A percentile compares a stretch with the other conserved stretches of the same genome.
These are phyloP conservation scores for Apis dorsata DNA, from an alignment of 1,140 invertebrate genomes.

Conservation along the genomic window DNA sequence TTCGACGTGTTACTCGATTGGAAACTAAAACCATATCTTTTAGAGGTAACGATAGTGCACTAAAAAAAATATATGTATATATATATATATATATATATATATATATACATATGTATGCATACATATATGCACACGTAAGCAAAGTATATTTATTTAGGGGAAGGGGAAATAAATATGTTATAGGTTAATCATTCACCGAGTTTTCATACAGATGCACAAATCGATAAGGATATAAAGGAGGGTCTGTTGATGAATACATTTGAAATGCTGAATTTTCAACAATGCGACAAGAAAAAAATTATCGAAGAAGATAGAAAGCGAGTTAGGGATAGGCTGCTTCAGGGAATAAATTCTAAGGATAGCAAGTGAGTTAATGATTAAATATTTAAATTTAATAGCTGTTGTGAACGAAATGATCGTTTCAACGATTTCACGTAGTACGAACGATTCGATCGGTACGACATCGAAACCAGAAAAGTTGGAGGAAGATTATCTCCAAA, in stretches of 20 bases:
- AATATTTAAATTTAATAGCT: too few species aligned
- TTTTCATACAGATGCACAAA: conserved; percentile 91
- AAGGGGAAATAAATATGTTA: background rate
- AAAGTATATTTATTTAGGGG: background rate
- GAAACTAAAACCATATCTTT: conserved; percentile 90
- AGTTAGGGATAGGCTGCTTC: conserved; percentile 84
- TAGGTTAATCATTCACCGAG: conserved; percentile 95
- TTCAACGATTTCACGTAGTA: conserved; percentile 14
- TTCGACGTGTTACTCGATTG: conserved; percentile 93
- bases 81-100: too few species aligned
- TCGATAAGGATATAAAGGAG: conserved; percentile 93
- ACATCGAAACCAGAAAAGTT: conserved; percentile 63
- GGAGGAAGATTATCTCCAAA: conserved; percentile 74
- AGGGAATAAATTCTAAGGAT: conserved; percentile 79
- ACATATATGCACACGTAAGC: too few species aligned
- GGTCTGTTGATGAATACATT: conserved; percentile 90
- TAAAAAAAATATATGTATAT: too few species aligned
- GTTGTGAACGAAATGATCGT: background rate
- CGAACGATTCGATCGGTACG: conserved; percentile 46
- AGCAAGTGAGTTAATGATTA: conserved; percentile 52
- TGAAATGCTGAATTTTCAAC: conserved; percentile 89
- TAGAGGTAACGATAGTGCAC: conserved; percentile 84
- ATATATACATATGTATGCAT: too few species aligned
- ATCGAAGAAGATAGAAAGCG: conserved; percentile 86
- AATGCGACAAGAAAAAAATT: conserved; percentile 88